Evolutionary conservation across 2,797 vertebrate genomes (phyloP).

Genomic region (Crenichthys baileyi): DNA sequence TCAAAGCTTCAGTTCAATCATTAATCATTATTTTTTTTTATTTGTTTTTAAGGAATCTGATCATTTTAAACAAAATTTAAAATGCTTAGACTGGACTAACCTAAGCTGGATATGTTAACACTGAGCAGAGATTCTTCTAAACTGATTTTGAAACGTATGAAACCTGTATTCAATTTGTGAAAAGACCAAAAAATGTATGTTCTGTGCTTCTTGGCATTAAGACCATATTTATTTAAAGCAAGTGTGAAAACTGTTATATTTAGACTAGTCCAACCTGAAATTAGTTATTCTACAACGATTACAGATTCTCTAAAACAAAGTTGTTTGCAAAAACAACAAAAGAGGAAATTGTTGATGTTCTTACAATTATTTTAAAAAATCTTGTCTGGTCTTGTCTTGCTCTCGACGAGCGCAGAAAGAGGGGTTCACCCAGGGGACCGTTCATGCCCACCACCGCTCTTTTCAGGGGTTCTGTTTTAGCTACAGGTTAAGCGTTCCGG

Average conservation of each 20-base stretch:
- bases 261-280: too few relatives aligned
- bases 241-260: too few relatives aligned
- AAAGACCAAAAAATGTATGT: too few relatives aligned
- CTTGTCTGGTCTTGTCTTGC: not conserved
- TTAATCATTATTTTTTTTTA: not conserved
- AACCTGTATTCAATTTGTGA: too few relatives aligned
- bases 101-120: not conserved
- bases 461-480: not conserved
- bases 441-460: not conserved
- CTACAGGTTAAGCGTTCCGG: slow-evolving; percentile 11
- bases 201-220: too few relatives aligned
- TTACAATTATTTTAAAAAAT: not conserved
- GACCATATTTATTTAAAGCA: too few relatives aligned
- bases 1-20: not conserved
- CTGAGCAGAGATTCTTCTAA: not conserved
- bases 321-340: not conserved
- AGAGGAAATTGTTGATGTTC: not conserved
- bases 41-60: not conserved
- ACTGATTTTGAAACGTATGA: too few relatives aligned
- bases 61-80: not conserved
- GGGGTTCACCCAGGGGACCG: not conserved
- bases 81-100: not conserved
- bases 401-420: not conserved
- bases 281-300: too few relatives aligned
- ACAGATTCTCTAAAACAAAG: not conserved